Conservation (phyloP, 2,797 vertebrate genomes). For the Triplophysa bombifrons region DNA sequence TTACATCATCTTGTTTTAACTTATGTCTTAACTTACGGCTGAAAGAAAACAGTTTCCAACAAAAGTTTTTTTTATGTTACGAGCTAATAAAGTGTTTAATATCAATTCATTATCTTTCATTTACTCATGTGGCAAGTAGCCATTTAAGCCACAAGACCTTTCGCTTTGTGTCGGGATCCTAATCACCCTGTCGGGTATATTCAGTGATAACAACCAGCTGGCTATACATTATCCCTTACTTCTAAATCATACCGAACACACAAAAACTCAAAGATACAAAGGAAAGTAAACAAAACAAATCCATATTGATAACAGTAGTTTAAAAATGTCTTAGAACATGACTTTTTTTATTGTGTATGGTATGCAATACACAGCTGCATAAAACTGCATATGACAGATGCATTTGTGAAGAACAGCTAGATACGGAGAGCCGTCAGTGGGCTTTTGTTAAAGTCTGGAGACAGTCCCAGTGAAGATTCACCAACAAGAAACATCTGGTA, state of each 20-base stretch:
- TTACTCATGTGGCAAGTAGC: too few species aligned
- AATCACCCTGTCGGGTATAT: too few species aligned
- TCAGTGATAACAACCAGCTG: too few species aligned
- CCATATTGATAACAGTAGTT: slow-evolving; percentile 1
- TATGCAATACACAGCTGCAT: neutral
- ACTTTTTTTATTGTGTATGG: slow-evolving; percentile 37
- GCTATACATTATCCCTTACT: neutral
- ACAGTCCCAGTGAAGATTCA: slow-evolving; percentile 27
- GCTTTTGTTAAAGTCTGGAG: neutral
- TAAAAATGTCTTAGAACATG: slow-evolving; percentile 34
- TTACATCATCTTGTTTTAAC: too few species aligned
- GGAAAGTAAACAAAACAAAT: neutral
- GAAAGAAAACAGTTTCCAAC: too few species aligned
- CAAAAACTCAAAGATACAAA: neutral
- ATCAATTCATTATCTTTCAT: too few species aligned
- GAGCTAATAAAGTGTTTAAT: too few species aligned
- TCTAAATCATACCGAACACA: neutral
- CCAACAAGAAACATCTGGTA: slow-evolving; percentile 34
- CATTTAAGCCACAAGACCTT: too few species aligned
- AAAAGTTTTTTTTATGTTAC: too few species aligned
- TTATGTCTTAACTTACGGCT: too few species aligned
- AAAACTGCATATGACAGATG: slow-evolving; percentile 18
- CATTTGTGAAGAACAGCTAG: slow-evolving; percentile 18
- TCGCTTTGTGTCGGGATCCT: too few species aligned
- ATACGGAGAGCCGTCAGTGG: slow-evolving; percentile 8